Evolutionary conservation across 2,797 vertebrate species (phyloP), one percentile per base, ranked within the genome.

Genomic region (Merluccius polli): DNA sequence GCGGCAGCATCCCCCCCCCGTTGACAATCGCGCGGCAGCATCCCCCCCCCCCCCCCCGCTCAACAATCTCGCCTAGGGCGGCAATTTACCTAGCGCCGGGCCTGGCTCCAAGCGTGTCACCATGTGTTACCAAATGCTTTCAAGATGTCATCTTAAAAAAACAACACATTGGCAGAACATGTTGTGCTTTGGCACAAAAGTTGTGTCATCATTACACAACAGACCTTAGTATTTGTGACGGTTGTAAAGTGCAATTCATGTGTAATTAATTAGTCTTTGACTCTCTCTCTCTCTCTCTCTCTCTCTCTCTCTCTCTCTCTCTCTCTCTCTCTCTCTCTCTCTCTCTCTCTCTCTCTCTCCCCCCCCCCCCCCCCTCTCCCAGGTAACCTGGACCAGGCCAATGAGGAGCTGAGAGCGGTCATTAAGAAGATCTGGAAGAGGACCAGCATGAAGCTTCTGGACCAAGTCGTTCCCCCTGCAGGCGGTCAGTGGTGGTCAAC

Each of bases 341-440:
- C 15, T 79, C 87, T 10, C 0, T 24, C 7, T 77, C 15, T 65
- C 24, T 2, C n/a, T 69, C 36, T 65, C 35, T 80, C n/a, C n/a
- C n/a, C n/a, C n/a, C n/a, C n/a, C n/a, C n/a, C n/a, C n/a, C n/a
- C n/a, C n/a, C n/a, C n/a, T n/a, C n/a, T n/a, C n/a, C 3, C 90
- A 99, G 98, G 98, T 73, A 98, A 98, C 89, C 92, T 99, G 84
- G 98, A 99, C 15, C 97, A 98, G 91, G 96, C 97, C 84, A 99
- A 99, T 52, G 97, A 99, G 86, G 98, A 99, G 83, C 94, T 99
- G 10, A 90, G 98, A 86, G 95, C 95, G 3, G 97, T 99, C 67
- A 98, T 99, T 78, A 99, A 98, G 93, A 99, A 98, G 90, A 99
- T 99, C 80, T 99, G 97, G 97, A 99, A 98, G 91, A 97, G 96